Evolutionary conservation across 1,140 invertebrate species (phyloP).

Genomic region (Elymnias hypermnestra): DNA sequence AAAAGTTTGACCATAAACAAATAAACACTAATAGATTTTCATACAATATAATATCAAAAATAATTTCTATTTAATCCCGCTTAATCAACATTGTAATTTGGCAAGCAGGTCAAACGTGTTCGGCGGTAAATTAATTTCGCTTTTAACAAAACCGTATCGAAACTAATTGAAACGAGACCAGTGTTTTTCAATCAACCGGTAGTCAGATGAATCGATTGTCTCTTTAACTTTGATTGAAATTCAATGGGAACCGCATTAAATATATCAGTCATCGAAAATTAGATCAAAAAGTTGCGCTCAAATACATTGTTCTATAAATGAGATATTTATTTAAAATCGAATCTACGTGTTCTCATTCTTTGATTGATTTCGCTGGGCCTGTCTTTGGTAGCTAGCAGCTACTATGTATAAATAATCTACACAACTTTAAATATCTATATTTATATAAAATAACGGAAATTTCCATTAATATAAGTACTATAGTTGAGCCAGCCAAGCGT

Average conservation of each 20-base stretch:
- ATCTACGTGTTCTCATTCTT: no score
- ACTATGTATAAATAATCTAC: no score
- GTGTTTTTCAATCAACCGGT: background rate
- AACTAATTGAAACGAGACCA: background rate
- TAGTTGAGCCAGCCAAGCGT: no score
- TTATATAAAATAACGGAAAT: no score
- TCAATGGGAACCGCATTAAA: background rate
- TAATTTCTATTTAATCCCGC: background rate
- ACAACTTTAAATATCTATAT: no score
- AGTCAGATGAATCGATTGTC: background rate
- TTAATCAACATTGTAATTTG: background rate
- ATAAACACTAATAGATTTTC: no score
- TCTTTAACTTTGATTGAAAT: background rate
- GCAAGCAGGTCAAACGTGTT: slow-evolving; percentile 8
- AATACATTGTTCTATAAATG: background rate
- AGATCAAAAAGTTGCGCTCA: background rate
- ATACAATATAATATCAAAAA: no score
- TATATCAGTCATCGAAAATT: slow-evolving; percentile 4
- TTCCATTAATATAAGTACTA: no score
- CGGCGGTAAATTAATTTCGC: slow-evolving; percentile 9
- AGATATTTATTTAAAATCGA: background rate
- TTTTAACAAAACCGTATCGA: background rate
- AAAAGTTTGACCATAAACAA: no score
- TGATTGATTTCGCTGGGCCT: no score
- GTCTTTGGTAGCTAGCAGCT: no score